Evolutionary conservation across 1,140 invertebrate species (phyloP).

Genomic region (Matsumurasca onukii): DNA sequence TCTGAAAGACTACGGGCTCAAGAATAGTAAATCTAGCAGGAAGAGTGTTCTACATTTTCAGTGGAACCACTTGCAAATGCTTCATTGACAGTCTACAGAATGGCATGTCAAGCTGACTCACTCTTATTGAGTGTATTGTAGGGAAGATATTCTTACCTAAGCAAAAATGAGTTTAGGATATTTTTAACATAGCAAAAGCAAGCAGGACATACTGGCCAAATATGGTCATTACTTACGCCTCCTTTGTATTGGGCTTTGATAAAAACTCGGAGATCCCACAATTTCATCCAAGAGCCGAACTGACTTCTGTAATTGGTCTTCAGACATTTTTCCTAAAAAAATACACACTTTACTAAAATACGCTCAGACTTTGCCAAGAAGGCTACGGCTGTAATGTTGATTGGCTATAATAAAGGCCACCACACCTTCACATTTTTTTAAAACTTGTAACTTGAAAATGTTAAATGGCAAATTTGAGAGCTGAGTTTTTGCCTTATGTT

Average conservation of each 20-base stretch:
- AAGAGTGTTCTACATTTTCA: too few species aligned
- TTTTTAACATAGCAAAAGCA: not conserved
- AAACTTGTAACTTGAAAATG: too few species aligned
- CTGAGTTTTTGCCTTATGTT: too few species aligned
- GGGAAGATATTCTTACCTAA: not conserved
- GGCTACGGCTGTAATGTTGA: too few species aligned
- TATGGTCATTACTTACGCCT: conserved; percentile 1
- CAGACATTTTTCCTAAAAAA: too few species aligned
- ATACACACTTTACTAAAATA: too few species aligned
- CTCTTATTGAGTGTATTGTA: not conserved
- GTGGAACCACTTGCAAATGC: not conserved
- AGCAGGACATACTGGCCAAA: not conserved
- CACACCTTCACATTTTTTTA: too few species aligned
- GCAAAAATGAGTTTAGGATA: not conserved
- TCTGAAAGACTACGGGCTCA: too few species aligned
- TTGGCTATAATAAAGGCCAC: too few species aligned
- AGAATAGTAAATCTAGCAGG: too few species aligned
- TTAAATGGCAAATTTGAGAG: too few species aligned
- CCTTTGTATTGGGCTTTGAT: not conserved
- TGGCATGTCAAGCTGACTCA: not conserved
- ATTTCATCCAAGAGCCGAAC: conserved; percentile 26
- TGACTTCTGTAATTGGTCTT: conserved; percentile 26
- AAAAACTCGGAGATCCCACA: conserved; percentile 15
- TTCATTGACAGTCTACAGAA: not conserved
- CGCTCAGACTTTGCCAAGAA: too few species aligned